Conservation (phyloP, 2,113 vertebrate genomes). For the Thomomys bottae region DNA sequence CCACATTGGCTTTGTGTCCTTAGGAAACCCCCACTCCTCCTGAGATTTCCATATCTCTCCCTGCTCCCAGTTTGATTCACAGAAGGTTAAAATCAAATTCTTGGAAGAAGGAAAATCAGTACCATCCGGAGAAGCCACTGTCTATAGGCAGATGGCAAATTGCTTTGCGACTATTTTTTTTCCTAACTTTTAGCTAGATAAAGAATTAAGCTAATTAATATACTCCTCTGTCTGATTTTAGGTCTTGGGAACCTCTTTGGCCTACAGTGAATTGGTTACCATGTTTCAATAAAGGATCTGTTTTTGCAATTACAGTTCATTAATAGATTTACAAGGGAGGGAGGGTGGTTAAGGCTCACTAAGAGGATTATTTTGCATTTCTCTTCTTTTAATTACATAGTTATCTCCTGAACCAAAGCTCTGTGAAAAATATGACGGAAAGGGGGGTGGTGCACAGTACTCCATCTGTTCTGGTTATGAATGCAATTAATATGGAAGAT, state of each 20-base stretch:
- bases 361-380: constrained; percentile 72
- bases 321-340: constrained; percentile 75
- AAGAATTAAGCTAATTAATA: constrained; percentile 79
- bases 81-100: constrained; percentile 44
- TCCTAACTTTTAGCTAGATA: constrained; percentile 70
- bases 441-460: not conserved
- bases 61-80: not conserved
- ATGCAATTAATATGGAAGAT: not conserved
- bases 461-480: not conserved
- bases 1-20: not conserved
- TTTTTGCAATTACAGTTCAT: constrained; percentile 80
- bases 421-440: constrained; percentile 22
- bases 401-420: constrained; percentile 66
- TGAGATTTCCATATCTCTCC: not conserved
- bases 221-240: constrained; percentile 52
- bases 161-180: constrained; percentile 67
- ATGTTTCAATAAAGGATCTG: constrained; percentile 72
- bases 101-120: not conserved
- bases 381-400: constrained; percentile 65
- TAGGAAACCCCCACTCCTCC: not conserved
- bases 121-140: not conserved
- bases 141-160: constrained; percentile 26
- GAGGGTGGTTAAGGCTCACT: constrained; percentile 54
- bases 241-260: constrained; percentile 69
- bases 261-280: constrained; percentile 75